Base-by-base conservation (phyloP, 1,140 invertebrate species). In the Nebria ingens region DNA sequence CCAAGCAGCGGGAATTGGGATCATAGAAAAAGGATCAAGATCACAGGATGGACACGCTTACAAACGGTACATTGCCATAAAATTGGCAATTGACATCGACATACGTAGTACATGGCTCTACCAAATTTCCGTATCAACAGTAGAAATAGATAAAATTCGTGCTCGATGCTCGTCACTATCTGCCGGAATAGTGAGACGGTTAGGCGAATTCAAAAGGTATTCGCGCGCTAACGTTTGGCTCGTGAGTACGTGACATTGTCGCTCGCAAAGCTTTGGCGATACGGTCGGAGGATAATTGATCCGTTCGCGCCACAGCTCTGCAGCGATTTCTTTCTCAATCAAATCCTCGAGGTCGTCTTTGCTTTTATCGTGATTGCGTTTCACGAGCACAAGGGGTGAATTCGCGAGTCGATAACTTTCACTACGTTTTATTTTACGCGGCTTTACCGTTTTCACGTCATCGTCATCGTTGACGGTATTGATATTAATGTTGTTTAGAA, bases 331-430 rank as follows among this genome's bases (percentile, higher is more conserved):
- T 54, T 74, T 73, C 66, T 80, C 77, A 59, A 80, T 78, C 62
- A 72, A 68, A 65, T 79, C 77, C 62, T 68, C 64, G 6, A 69
- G 19, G 45, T 62, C 62, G 4, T 58, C 21, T 53, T 67, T 76
- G 54, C 54, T 57, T 56, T 54, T 52, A 38, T 63, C 62, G 54
- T 57, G 45, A 52, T 61, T 73, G 56, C 61, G 62, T 13, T 54
- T 58, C 6, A 58, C 25, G 3, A 80, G 78, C 71, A 81, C 75
- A 56, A 82, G 75, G 1, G 80, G 79, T 45, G 79, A 82, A 71
- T 90, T 91, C 1, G 89, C 89, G 68, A 89, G 79, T 57, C 88
- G 81, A 66, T 92, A 92, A 71, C 88, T 91, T 67, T 91, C 87
- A 67, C 87, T 90, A 45, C 89, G 79, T 72, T 89, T 89, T 21